Evolutionary conservation across 2,888 invertebrate genomes (phyloP), one percentile per base, ranked within the genome.

Genomic region (Poecilus cupreus): DNA sequence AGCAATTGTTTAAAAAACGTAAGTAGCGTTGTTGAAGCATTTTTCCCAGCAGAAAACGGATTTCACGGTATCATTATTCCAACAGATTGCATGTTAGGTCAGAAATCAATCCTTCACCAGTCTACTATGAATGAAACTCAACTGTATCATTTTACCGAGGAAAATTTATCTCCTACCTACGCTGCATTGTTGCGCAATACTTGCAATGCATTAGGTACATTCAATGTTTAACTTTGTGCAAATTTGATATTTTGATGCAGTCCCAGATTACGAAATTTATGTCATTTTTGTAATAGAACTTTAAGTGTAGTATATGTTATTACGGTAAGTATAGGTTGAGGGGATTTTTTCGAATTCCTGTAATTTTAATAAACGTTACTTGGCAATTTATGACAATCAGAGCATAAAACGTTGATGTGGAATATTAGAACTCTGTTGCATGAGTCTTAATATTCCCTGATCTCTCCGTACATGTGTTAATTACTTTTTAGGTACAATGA

Each of bases 331-430:
- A 77, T 77, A 77, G 20, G 43, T 46, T 60, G 11, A 10, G n/a
- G n/a, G n/a, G 39, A 22, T 37, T 39, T 60, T 77, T 77, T 46
- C n/a, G n/a, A 64, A 77, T 60, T 60, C 77, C 43, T 60, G 77
- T n/a, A 77, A 60, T 77, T 46, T 77, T 64, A 77, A 77, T 77
- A 77, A 77, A 77, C 46, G 77, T 64, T 64, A 46, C 60, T 32
- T 32, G 26, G 68, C 49, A 70, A 79, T 79, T 79, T 64, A 43
- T 49, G 68, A 11, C 37, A 70, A 79, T 79, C 79, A 79, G 79
- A 79, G 79, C 79, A 79, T 68, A 79, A 79, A 68, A 51, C 39
- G 13, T 6, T 77, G 32, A 60, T 77, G 43, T 60, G 26, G 64
- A 46, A 77, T 72, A 68, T 68, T 68, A 68, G 39, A 68, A 18